Base-by-base conservation (phyloP, 2,113 vertebrate genomes). In the Myotis yumanensis region DNA sequence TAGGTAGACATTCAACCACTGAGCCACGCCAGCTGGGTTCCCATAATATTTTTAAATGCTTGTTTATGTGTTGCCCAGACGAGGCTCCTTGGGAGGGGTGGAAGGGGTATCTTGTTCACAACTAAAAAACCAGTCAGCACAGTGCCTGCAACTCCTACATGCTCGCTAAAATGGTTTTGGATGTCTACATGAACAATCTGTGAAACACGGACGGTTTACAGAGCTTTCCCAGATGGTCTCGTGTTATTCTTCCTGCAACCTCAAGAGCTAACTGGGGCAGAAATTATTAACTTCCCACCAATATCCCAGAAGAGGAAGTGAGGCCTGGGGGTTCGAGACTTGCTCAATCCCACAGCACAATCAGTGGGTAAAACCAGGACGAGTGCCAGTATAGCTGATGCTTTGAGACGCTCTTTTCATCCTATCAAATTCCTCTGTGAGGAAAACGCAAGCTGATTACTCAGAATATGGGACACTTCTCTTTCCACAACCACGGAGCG, bases 71-170 rank as follows among this genome's bases (percentile, higher is more conserved):
- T 82, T 52, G 37, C 66, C 35, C 81, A 87, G 23, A 69, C 46
- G 28, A 80, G 28, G 18, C 9, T 86, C 32, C 15, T 54, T 48
- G 35, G 52, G 23, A 18, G 1, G 1, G 1, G 12, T 0, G 12
- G 3, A 32, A 16, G 3, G 9, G 2, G 2, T 83, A 30, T 43
- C 52, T 57, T 85, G 6, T 30, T 97, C 59, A 35, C 48, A 79
- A 43, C 85, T 86, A 79, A 48, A 87, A 72, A 89, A 64, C 69
- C 48, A 94, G 52, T 80, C 83, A 89, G 25, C 72, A 68, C 59
- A 51, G 22, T 51, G 22, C 52, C 87, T 64, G 0, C 11, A 37
- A 91, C 25, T 87, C 40, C 52, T 66, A 64, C 35, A 43, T 1
- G 4, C 20, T 93, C 57, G 76, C 22, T 17, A n/a, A 71, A 82